Evolutionary conservation across 2,888 invertebrate species (phyloP), one percentile per base, ranked within the genome.

Genomic region (Volucella zonaria): DNA sequence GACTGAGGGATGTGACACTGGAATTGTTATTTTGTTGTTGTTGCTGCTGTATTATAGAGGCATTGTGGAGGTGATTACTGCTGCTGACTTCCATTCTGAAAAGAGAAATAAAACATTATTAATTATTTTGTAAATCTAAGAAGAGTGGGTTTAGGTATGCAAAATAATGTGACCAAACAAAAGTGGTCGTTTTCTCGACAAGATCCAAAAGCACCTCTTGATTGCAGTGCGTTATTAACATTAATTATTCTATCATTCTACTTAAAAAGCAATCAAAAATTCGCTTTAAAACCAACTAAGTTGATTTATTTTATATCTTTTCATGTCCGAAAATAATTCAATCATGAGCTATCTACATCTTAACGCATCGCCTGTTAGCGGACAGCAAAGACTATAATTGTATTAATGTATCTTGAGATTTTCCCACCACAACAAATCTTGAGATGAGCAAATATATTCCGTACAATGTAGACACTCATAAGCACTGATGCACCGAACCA

Each of bases 41-140:
- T 12, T 74, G 73, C 38, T 66, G 74, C 31, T 79, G 78, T 76
- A 79, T 59, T 76, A 91, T 88, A 67, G 90, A 87, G 31, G 90
- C 86, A 58, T 88, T 89, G 70, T 87, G 90, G 71, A 89, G 88
- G 80, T 89, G 88, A 81, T 87, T 91, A 87, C 87, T 91, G 59
- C 88, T 89, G 56, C 89, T 88, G 79, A 91, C 89, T 89, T 91
- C 91, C 91, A 91, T 91, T 87, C 91, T 91, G 82, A 10, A 87
- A 87, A 38, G 8, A 81, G 67, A 58, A 10, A 31, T 81, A 45
- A 56, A 43, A 42, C 10, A 23, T 1, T 54, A 42, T 8, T 38
- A 31, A 12, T 1, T 3, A 31, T 54, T 54, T 8, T n/a, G 23
- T 31, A 6, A 6, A 31, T 0, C 31, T 31, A 6, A 31, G 31